Evolutionary conservation across 2,888 invertebrate species (phyloP), one percentile per base, ranked within the genome.

Genomic region (Xylota sylvarum): DNA sequence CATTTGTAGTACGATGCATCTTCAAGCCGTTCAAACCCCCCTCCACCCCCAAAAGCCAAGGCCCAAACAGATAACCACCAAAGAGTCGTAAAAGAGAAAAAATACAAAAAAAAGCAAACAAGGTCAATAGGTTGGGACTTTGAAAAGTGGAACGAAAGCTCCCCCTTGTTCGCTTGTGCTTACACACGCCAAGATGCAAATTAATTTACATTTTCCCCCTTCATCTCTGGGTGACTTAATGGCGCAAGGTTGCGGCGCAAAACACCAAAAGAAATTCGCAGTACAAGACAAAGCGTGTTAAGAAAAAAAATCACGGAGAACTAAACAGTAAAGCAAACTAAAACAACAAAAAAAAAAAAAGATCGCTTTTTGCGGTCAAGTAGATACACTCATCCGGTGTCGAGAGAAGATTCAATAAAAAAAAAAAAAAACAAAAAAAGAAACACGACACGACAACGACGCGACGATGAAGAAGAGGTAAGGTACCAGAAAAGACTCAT

Each of bases 41-140:
- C 43, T 27, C 23, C 23, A 23, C 23, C 23, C 23, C 43, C 40
- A 55, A 9, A 43, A 10, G 6, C 9, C 0, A 30, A 10, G 30
- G 62, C 30, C 52, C 43, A 32, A 23, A 19, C n/a, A 37, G 65
- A 58, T 58, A 69, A 55, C 62, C 48, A 46, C 48, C 67, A 19
- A 14, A 23, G 7, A 27, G 50, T 48, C 48, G 35, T 65, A 17
- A 69, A 52, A 55, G 43, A 67, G 9, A 35, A 12, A 50, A 10
- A 43, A n/a, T 9, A 32, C 0, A 32, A 37, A n/a, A 32, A 60
- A 69, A 19, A 23, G 46, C 64, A 80, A 80, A 85, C 76, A 85
- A 85, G 81, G 81, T 81, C 80, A 85, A 85, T 77, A 85, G 76
- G 85, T 85, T 85, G 76, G 64, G 55, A 73, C 43, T 67, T 69